A percentile compares a stretch with the other conserved stretches of the same genome.
Evolutionary conservation across 1,140 invertebrate species (phyloP).

Genomic region (Plectrocnemia conspersa): DNA sequence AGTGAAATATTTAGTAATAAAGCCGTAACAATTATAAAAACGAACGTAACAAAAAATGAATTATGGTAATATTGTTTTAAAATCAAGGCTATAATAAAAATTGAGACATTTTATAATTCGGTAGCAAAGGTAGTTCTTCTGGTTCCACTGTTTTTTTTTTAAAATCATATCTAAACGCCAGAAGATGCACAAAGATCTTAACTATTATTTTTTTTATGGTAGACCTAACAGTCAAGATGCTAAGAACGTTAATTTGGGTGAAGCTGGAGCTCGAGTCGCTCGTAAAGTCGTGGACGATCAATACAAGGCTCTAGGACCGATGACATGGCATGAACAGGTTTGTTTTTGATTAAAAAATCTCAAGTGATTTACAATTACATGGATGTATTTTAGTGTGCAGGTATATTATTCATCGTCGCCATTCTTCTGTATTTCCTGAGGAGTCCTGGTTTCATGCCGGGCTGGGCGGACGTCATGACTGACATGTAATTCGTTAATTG

Average conservation of each 20-base stretch:
- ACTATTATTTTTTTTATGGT: slow-evolving; percentile 14
- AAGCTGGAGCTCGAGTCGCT: slow-evolving; percentile 58
- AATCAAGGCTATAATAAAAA: no score
- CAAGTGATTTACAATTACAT: background rate
- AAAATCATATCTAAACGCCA: no score
- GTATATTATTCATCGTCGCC: slow-evolving; percentile 70
- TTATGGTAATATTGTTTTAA: no score
- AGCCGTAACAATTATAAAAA: no score
- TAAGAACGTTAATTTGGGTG: slow-evolving; percentile 50
- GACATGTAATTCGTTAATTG: slow-evolving; percentile 42
- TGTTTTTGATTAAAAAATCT: slow-evolving; percentile 15
- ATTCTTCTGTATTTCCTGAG: slow-evolving; percentile 86
- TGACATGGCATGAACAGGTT: slow-evolving; percentile 73
- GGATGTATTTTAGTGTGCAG: slow-evolving; percentile 53
- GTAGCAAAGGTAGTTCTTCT: no score
- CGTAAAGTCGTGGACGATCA: slow-evolving; percentile 65
- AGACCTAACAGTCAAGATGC: slow-evolving; percentile 59
- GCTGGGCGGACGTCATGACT: slow-evolving; percentile 68
- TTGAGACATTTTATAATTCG: no score
- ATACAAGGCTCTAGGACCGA: slow-evolving; percentile 71
- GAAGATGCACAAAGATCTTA: background rate
- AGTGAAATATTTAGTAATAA: no score
- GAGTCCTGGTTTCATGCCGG: slow-evolving; percentile 74
- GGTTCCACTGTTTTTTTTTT: no score
- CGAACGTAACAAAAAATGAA: no score